Evolutionary conservation across 2,888 invertebrate species (phyloP).

Genomic region (Thymelicus acteon): DNA sequence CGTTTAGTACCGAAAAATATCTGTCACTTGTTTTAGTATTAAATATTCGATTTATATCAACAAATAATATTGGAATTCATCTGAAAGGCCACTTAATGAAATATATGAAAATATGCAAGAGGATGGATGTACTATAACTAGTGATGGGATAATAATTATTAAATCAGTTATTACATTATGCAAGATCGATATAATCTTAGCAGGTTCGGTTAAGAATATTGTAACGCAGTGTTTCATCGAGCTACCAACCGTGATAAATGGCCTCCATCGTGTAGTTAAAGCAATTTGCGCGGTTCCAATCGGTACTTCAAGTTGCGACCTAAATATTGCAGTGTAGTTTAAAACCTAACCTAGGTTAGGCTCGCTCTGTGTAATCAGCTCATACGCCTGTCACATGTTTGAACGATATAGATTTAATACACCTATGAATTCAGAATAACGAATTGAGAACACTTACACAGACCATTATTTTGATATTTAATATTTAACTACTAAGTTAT

Average conservation of each 20-base stretch:
- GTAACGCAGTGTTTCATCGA: conserved; percentile 47
- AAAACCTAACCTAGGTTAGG: conserved; percentile 44
- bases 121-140: too few relatives aligned
- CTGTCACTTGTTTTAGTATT: too few relatives aligned
- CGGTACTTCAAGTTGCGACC: conserved; percentile 53
- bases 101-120: too few relatives aligned
- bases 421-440: conserved; percentile 22
- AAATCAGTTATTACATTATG: too few relatives aligned
- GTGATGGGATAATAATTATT: background rate
- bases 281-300: conserved; percentile 58
- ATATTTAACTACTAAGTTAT: background rate
- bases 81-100: too few relatives aligned
- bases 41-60: too few relatives aligned
- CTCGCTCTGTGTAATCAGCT: conserved; percentile 20
- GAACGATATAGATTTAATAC: conserved; percentile 30
- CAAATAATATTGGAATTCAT: too few relatives aligned
- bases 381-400: conserved; percentile 19
- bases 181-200: conserved; percentile 8
- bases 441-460: conserved; percentile 2
- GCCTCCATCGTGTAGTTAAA: conserved; percentile 52
- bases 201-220: conserved; percentile 16
- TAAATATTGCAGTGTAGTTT: conserved; percentile 51
- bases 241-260: conserved; percentile 50
- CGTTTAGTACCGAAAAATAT: background rate
- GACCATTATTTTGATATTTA: conserved; percentile 13